Percentiles rank a stretch among this genome's conserved stretches.
Conservation (phyloP, 2,888 invertebrate genomes). For the Orgyia antiqua region DNA sequence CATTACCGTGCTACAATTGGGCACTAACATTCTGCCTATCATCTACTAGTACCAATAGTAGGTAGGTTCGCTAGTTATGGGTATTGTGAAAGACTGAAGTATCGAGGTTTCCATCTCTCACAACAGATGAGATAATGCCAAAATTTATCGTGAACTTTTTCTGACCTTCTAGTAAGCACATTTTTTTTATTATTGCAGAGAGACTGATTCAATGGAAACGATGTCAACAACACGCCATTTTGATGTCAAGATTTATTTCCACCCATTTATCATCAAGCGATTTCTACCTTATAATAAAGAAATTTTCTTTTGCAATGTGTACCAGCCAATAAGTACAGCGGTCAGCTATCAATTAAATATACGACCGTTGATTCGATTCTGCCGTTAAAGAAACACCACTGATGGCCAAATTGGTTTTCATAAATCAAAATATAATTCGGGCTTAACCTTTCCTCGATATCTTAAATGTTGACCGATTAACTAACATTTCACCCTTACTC, state of each 20-base stretch:
- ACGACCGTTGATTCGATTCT: constrained; percentile 16
- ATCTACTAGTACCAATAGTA: too few species aligned
- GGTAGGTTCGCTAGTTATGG: too few species aligned
- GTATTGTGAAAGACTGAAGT: too few species aligned
- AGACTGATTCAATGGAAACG: too few species aligned
- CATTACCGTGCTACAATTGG: too few species aligned
- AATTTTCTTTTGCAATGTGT: constrained; percentile 8
- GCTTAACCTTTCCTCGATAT: constrained; percentile 43
- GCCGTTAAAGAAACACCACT: constrained; percentile 27
- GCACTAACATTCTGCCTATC: too few species aligned
- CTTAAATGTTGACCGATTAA: constrained; percentile 45
- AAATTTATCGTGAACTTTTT: too few species aligned
- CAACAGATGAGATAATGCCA: too few species aligned
- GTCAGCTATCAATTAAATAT: constrained; percentile 15
- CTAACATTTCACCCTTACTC: constrained; percentile 41
- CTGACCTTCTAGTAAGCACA: neutral
- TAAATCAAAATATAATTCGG: constrained; percentile 55
- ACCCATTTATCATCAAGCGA: constrained; percentile 4
- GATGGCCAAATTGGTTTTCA: constrained; percentile 49
- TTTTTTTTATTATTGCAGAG: too few species aligned
- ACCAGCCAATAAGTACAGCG: constrained; percentile 5
- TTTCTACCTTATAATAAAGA: constrained; percentile 9
- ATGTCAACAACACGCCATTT: too few species aligned
- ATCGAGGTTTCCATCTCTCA: too few species aligned
- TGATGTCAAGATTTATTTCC: constrained; percentile 2